Evolutionary conservation across 2,113 vertebrate genomes (phyloP).

Genomic region (Sebastes schlegelii): DNA sequence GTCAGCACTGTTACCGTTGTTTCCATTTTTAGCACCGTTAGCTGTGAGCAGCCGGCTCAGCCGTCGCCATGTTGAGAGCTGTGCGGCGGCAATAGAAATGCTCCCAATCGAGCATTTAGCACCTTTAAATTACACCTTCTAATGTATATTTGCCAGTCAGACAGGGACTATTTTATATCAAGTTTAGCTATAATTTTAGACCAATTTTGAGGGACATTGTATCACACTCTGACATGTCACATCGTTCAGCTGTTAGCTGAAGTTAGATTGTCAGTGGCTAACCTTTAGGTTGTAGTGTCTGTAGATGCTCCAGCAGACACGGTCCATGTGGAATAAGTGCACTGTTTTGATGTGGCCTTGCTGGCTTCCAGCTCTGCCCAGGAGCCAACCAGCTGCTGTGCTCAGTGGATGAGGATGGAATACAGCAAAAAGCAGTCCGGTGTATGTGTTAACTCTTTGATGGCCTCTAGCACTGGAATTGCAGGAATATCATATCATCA

Average conservation of each 20-base stretch:
- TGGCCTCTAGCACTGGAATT: not conserved
- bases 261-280: not conserved
- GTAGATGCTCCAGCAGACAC: not conserved
- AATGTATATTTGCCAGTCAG: not conserved
- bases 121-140: not conserved
- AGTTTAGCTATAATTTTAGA: not conserved
- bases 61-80: no score
- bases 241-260: not conserved
- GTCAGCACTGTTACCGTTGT: no score
- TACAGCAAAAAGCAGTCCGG: not conserved
- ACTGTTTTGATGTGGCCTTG: constrained; percentile 26
- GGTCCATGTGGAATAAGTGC: not conserved
- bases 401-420: not conserved
- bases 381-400: constrained; percentile 8
- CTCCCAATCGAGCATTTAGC: no score
- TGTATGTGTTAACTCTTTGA: not conserved
- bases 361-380: not conserved
- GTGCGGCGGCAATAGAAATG: no score
- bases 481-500: not conserved
- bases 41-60: no score
- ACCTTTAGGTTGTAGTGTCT: not conserved
- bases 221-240: not conserved
- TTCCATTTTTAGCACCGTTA: no score
- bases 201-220: not conserved
- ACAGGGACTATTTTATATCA: not conserved